These are phyloP conservation scores for Torymus aiolomorphi DNA, from an alignment of 2,888 invertebrate species.

Conservation along the genomic window DNA sequence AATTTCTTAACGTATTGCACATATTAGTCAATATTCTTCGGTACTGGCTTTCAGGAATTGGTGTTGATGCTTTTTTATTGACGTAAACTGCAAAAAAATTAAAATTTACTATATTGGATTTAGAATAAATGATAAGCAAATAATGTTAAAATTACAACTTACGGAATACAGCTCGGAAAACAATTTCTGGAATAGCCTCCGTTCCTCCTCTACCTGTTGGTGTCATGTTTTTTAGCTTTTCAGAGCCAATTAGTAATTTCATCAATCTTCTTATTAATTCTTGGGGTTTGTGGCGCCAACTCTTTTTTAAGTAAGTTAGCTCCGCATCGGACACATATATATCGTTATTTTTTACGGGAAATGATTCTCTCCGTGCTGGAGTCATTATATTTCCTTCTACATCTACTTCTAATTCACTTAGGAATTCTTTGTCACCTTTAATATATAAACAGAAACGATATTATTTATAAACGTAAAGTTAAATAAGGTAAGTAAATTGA, in stretches of 20 bases:
- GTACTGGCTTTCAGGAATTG: background rate
- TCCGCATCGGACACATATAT: background rate
- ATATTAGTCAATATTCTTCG: background rate
- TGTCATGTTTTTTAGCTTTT: no score
- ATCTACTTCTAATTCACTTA: background rate
- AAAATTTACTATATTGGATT: background rate
- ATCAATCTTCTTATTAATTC: background rate
- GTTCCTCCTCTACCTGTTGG: no score
- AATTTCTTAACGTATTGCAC: background rate
- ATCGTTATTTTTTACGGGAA: background rate
- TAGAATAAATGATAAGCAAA: no score
- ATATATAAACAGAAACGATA: background rate
- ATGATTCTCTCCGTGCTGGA: background rate
- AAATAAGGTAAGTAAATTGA: no score
- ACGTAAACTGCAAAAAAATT: no score
- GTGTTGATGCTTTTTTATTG: background rate
- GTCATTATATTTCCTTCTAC: background rate
- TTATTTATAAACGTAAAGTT: background rate
- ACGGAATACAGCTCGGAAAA: no score
- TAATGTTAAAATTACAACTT: no score
- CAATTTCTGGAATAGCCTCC: no score
- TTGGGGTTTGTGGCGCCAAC: background rate
- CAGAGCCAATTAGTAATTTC: no score
- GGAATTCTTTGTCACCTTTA: background rate
- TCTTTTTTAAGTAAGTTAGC: background rate